A percentile compares a stretch with the other conserved stretches of the same genome.
Conservation (phyloP, 2,113 vertebrate species). For the Nettapus auritus region DNA sequence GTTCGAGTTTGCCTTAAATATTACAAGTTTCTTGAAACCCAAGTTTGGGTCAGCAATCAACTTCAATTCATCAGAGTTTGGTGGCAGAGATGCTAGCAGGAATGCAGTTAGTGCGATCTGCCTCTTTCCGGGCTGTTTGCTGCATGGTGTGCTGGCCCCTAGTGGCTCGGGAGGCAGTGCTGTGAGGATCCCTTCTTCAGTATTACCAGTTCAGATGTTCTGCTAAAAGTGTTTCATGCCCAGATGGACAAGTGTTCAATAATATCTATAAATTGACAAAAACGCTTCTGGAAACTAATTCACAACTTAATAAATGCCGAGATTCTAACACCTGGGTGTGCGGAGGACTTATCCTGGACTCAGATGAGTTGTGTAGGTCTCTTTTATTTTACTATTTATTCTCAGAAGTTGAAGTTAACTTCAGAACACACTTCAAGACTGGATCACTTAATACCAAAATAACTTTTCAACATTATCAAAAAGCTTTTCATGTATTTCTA, state of each 20-base stretch:
- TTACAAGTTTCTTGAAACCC: neutral
- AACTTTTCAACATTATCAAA: neutral
- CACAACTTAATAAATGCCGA: slow-evolving; percentile 16
- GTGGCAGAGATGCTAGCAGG: neutral
- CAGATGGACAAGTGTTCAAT: slow-evolving; percentile 58
- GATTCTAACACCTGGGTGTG: neutral
- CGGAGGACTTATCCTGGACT: neutral
- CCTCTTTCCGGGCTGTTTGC: neutral
- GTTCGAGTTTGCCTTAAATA: neutral
- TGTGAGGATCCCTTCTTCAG: rapidly evolving
- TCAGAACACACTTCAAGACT: neutral
- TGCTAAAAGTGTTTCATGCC: slow-evolving; percentile 41
- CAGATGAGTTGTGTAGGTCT: neutral
- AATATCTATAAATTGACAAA: slow-evolving; percentile 46
- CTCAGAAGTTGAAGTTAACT: neutral
- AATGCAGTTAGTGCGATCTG: neutral
- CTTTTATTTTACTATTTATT: neutral
- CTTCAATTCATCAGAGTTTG: neutral
- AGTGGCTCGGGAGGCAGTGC: neutral
- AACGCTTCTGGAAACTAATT: slow-evolving; percentile 53
- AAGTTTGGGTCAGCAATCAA: neutral
- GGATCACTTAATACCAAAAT: neutral
- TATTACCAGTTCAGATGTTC: neutral
- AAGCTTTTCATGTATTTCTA: neutral
- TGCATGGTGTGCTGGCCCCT: neutral